phyloP scores from a whole-genome alignment of 2,797 vertebrate genomes.

The Brachyalestes nurse region DNA sequence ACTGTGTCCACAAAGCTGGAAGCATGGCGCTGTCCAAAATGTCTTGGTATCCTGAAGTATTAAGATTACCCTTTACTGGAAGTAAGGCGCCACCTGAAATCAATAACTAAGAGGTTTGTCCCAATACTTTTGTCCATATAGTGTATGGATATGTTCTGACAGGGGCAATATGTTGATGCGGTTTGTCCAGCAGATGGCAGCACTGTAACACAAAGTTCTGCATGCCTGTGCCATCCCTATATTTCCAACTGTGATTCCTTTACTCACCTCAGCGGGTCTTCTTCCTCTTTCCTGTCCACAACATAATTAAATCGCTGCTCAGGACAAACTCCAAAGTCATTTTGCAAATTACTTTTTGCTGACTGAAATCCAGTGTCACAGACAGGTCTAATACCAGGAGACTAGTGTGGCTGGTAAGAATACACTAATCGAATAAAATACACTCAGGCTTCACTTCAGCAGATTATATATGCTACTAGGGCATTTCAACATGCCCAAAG shows the following conservation, averaged over 20 bases:
- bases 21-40: too few species aligned
- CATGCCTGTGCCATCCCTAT: neutral
- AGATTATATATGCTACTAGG: neutral
- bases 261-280: neutral
- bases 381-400: neutral
- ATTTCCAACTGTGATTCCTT: neutral
- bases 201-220: neutral
- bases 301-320: neutral
- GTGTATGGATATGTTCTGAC: too few species aligned
- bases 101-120: too few species aligned
- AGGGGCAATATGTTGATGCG: neutral
- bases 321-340: neutral
- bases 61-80: too few species aligned
- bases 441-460: neutral
- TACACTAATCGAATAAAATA: neutral
- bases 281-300: neutral
- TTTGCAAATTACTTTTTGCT: neutral
- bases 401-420: neutral
- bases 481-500: neutral
- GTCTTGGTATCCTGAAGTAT: too few species aligned
- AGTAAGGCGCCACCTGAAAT: too few species aligned
- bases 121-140: too few species aligned
- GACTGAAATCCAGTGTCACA: neutral
- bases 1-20: too few species aligned
- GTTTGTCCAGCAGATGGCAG: constrained; percentile 6